Evolutionary conservation across 2,113 vertebrate species (phyloP), one percentile per base, ranked within the genome.

Genomic region (Pseudorectes ferrugineus): DNA sequence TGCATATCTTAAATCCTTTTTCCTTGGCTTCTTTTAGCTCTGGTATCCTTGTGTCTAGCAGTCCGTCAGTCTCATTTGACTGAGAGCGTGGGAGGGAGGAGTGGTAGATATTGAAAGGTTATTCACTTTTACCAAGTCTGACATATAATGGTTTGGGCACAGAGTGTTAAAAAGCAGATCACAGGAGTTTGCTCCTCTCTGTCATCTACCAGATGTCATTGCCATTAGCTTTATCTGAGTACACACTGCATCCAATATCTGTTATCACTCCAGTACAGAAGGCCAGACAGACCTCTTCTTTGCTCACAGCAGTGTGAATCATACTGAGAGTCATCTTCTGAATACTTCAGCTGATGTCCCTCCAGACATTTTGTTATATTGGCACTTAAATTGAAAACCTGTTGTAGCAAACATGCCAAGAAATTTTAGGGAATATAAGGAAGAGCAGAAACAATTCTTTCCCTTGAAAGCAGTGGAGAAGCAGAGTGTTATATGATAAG

Each of bases 191-290:
- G 72, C n/a, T 91, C 11, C 38, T 89, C 87, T 94, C 74, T 96
- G 87, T 95, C 92, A 80, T 77, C 71, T 89, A 76, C 43, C 93
- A 95, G 85, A 91, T 96, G 89, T 92, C 85, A 93, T 72, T 92
- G 75, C 75, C 86, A 93, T 95, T 95, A 95, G 83, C 94, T 97
- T 94, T 92, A 93, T 96, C 93, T 92, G 75, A 70, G 92, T 92
- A 88, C 87, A 83, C 72, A 62, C 67, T 92, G 85, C 91, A 80
- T 80, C 85, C 88, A 89, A 21, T 96, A 85, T 94, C 71, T 88
- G 85, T 97, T 96, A 95, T 94, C 95, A 77, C 75, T 94, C 33
- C 51, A 22, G 63, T 94, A 77, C 94, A 96, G 92, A 93, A 83
- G 78, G 55, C 77, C 74, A 97, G 89, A 80, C 74, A 96, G 88